Evolutionary conservation across 2,888 invertebrate species (phyloP).

Genomic region (Lochmaea capreae): DNA sequence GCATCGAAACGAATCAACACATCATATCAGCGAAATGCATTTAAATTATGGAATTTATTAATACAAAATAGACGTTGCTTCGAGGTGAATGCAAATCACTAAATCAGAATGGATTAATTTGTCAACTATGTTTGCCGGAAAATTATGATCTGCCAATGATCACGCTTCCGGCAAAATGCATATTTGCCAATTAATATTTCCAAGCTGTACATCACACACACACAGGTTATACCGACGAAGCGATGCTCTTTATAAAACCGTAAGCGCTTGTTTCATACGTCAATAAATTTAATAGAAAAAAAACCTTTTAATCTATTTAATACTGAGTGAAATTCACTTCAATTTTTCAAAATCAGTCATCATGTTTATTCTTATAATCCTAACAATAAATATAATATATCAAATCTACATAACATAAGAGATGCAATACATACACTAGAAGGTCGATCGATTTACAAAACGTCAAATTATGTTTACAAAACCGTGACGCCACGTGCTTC

Average conservation of each 20-base stretch:
- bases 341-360: no score
- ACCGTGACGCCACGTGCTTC: no score
- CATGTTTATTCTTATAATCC: no score
- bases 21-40: constrained; percentile 52
- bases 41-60: constrained; percentile 59
- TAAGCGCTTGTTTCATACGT: neutral
- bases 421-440: no score
- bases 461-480: no score
- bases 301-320: no score
- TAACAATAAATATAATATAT: no score
- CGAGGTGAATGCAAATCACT: constrained; percentile 49
- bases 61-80: constrained; percentile 49
- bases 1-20: constrained; percentile 49
- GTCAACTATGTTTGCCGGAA: constrained; percentile 48
- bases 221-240: constrained; percentile 10
- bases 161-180: constrained; percentile 38
- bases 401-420: no score
- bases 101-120: constrained; percentile 54
- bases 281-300: neutral
- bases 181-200: constrained; percentile 41
- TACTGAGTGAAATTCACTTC: no score
- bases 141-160: constrained; percentile 44
- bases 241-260: neutral
- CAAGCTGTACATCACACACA: constrained; percentile 30
- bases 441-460: no score